phyloP scores from a whole-genome alignment of 2,797 vertebrate species.

The Aplochiton taeniatus region DNA sequence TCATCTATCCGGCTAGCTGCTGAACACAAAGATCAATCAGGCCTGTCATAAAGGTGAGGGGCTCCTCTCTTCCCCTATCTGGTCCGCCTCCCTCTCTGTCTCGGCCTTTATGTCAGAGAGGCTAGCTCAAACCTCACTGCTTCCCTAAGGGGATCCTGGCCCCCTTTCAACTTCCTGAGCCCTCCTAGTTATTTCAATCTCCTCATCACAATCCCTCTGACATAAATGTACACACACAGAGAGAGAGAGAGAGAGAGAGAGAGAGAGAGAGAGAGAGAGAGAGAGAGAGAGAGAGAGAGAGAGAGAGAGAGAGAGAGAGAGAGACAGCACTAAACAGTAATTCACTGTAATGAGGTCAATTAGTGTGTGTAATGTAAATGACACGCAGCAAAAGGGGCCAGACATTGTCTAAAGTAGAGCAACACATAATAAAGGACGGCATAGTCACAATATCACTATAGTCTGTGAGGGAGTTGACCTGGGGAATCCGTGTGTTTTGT shows the following conservation, averaged over 20 bases:
- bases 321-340: slow-evolving; percentile 6
- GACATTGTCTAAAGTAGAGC: slow-evolving; percentile 57
- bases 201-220: no score
- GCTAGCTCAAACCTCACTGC: no score
- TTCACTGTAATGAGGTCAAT: slow-evolving; percentile 62
- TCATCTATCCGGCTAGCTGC: no score
- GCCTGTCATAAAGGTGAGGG: no score
- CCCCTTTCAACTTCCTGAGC: no score
- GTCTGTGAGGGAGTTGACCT: slow-evolving; percentile 1
- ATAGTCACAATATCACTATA: slow-evolving; percentile 15
- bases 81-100: no score
- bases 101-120: no score
- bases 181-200: no score
- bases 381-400: slow-evolving; percentile 36
- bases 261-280: not conserved
- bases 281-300: not conserved
- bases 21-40: no score
- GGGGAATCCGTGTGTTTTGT: not conserved
- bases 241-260: slow-evolving; percentile 2
- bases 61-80: no score
- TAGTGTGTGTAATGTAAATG: slow-evolving; percentile 48
- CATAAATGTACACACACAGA: not conserved
- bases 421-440: slow-evolving; percentile 38
- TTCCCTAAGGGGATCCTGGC: no score
- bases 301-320: slow-evolving; percentile 4